Conservation (phyloP, 2,113 vertebrate species). For the Caretta caretta region DNA sequence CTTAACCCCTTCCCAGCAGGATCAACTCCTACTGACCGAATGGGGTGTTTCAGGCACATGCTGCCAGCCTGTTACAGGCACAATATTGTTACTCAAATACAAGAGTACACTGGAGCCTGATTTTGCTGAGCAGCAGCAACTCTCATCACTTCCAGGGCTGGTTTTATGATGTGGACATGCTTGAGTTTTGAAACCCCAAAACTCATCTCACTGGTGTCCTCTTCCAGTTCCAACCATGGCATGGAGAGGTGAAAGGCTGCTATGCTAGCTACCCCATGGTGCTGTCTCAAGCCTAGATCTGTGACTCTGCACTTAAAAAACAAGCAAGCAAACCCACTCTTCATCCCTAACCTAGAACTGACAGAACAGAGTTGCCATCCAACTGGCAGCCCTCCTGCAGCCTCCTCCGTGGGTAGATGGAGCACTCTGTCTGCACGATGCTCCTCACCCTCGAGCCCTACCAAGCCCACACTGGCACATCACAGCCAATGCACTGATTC, state of each 20-base stretch:
- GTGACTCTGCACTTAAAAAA: neutral
- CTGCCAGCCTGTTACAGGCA: neutral
- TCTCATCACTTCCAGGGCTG: neutral
- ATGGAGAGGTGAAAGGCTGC: neutral
- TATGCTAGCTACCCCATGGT: neutral
- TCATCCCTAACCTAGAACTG: neutral
- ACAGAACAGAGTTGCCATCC: neutral
- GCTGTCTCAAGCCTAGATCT: neutral
- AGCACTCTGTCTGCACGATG: neutral
- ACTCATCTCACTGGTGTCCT: neutral
- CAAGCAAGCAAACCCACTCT: neutral
- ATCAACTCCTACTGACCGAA: neutral
- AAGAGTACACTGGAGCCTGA: neutral
- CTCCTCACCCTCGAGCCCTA: neutral
- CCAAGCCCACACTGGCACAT: accelerated
- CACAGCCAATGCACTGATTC: conserved; percentile 1
- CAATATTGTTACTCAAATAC: accelerated
- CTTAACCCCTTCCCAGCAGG: neutral
- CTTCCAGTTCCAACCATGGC: neutral
- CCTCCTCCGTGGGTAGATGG: neutral
- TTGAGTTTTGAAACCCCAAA: neutral
- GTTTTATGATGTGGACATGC: neutral
- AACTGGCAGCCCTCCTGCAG: neutral
- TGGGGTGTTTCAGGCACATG: neutral
- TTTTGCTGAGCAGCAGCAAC: neutral